A percentile compares a stretch with the other conserved stretches of the same genome.
phyloP scores from a whole-genome alignment of 1,140 invertebrate genomes.

The Trypoxylus dichotomus region DNA sequence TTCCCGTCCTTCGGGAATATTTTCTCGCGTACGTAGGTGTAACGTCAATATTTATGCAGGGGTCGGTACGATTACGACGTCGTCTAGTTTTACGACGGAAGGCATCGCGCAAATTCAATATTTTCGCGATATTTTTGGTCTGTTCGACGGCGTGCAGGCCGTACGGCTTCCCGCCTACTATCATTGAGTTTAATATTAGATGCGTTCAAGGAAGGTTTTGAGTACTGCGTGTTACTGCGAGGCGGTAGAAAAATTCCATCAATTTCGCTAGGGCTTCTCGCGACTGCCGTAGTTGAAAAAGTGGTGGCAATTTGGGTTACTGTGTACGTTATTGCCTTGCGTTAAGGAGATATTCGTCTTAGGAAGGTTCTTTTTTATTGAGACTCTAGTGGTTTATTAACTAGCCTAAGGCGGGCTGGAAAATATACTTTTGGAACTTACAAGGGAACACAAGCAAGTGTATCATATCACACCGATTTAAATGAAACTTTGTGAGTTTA shows the following conservation, averaged over 20 bases:
- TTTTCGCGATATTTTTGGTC: conserved; percentile 2
- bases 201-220: neutral
- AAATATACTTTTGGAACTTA: too few relatives aligned
- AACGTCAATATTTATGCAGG: neutral
- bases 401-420: too few relatives aligned
- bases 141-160: neutral
- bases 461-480: too few relatives aligned
- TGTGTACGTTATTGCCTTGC: too few relatives aligned
- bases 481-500: too few relatives aligned
- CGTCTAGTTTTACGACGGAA: neutral
- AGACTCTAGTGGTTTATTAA: too few relatives aligned
- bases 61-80: neutral
- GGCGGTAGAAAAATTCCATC: neutral
- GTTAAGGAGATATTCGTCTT: too few relatives aligned
- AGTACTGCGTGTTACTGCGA: neutral
- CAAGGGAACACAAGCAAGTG: too few relatives aligned
- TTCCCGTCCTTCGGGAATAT: neutral
- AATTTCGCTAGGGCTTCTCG: neutral
- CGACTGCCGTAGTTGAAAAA: neutral
- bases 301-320: too few relatives aligned
- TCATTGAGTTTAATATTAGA: conserved; percentile 23
- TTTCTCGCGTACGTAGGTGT: neutral
- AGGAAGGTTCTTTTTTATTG: too few relatives aligned
- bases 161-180: neutral
- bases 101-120: conserved; percentile 10